Evolutionary conservation across 2,797 vertebrate genomes (phyloP).

Genomic region (Silurus lanzhouensis): DNA sequence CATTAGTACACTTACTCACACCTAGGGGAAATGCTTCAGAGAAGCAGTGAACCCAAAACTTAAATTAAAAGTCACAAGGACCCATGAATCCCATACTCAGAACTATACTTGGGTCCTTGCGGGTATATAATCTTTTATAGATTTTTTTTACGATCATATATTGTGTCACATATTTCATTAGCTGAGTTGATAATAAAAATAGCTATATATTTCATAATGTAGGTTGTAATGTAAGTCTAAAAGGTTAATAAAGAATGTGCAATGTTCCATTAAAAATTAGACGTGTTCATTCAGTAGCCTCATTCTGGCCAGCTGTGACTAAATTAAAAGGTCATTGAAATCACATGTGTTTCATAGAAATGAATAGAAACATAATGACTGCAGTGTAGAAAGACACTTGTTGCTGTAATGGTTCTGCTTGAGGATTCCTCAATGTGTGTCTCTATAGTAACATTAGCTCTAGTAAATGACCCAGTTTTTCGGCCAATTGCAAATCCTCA

Average conservation of each 20-base stretch:
- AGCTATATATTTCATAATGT: not conserved
- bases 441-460: conserved; percentile 24
- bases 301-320: conserved; percentile 2
- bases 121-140: not conserved
- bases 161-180: not conserved
- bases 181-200: not conserved
- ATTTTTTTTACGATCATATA: not conserved
- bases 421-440: not conserved
- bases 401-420: not conserved
- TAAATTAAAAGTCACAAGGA: not conserved
- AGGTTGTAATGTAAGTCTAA: not conserved
- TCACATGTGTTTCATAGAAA: not conserved
- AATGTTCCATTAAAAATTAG: not conserved
- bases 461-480: conserved; percentile 29
- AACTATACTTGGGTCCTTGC: not conserved
- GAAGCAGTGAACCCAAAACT: not conserved
- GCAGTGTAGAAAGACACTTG: not conserved
- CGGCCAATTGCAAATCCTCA: not conserved
- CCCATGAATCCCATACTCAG: not conserved
- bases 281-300: not conserved
- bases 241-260: not conserved
- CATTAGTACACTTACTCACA: not conserved
- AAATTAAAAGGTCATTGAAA: conserved; percentile 11
- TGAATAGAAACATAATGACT: not conserved
- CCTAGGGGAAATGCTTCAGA: not conserved